Evolutionary conservation across 2,113 vertebrate genomes (phyloP).

Genomic region (Channa maculata): DNA sequence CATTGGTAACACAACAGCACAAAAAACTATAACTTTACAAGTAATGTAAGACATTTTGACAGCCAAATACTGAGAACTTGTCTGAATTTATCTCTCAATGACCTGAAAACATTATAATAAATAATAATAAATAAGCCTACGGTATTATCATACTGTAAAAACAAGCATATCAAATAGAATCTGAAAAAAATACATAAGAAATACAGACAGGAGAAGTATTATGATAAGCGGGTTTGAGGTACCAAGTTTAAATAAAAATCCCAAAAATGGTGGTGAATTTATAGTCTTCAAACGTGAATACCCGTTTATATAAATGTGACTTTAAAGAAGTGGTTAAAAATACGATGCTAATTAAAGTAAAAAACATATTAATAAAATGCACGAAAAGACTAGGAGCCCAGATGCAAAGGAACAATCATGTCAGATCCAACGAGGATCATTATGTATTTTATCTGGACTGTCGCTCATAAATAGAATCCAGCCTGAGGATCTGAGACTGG

Average conservation of each 20-base stretch:
- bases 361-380: no score
- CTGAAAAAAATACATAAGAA: background rate
- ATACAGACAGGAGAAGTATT: background rate
- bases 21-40: background rate
- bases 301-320: slow-evolving; percentile 12
- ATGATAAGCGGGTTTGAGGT: no score
- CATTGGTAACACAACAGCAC: background rate
- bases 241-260: no score
- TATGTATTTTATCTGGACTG: no score
- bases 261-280: background rate
- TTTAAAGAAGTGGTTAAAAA: background rate
- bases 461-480: background rate
- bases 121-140: background rate
- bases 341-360: background rate
- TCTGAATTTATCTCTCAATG: no score
- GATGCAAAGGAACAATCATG: slow-evolving; percentile 25
- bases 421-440: no score
- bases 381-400: background rate
- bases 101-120: no score
- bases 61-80: no score
- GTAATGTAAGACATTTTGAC: background rate
- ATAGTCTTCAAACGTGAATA: slow-evolving; percentile 11
- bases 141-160: background rate
- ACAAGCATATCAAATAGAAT: background rate
- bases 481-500: background rate